Base-by-base conservation (phyloP, 2,113 vertebrate genomes). In the Xerus inauris region DNA sequence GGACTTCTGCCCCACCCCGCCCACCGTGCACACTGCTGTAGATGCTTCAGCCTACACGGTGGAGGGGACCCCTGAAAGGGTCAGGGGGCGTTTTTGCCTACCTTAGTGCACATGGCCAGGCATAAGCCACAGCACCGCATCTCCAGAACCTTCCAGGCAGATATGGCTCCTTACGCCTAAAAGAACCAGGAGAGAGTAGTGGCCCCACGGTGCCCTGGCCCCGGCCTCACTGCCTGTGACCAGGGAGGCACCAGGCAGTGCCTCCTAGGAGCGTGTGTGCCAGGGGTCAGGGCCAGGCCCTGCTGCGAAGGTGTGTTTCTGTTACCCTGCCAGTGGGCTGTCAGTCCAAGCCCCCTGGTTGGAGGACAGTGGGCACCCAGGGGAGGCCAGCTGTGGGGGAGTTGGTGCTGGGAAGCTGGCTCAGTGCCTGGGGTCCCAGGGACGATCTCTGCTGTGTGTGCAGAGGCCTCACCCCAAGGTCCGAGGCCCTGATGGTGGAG, bases 81-180 rank as follows among this genome's bases (percentile, higher is more conserved):
- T 26, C 0, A 6, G 16, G 2, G 45, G 14, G 42, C 38, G 45
- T 22, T 24, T 17, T 0, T 35, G 47, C 30, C n/a, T 16, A 4
- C 32, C 8, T 24, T 7, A 42, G 17, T 30, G 19, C 35, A 14
- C 1, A 22, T 79, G 24, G 17, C 69, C 10, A 14, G 20, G 3
- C 38, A 19, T 28, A 40, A 1, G 3, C 10, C 24, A 9, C 30
- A 24, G 54, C 20, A 0, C 13, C 22, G 0, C 1, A 35, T 87
- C 30, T 20, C 54, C 9, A 40, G 26, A 28, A 11, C n/a, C 40
- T 54, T 49, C 5, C 4, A 49, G 42, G 42, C 40, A 42, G 65
- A 13, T 6, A 11, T 3, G 13, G 42, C 59, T 7, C 0, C 38
- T 54, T 13, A 17, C 16, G 57, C 9, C 24, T 8, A 8, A 30